These are phyloP conservation scores for Tachyglossus aculeatus DNA, from an alignment of 2,797 vertebrate genomes.

Conservation along the genomic window DNA sequence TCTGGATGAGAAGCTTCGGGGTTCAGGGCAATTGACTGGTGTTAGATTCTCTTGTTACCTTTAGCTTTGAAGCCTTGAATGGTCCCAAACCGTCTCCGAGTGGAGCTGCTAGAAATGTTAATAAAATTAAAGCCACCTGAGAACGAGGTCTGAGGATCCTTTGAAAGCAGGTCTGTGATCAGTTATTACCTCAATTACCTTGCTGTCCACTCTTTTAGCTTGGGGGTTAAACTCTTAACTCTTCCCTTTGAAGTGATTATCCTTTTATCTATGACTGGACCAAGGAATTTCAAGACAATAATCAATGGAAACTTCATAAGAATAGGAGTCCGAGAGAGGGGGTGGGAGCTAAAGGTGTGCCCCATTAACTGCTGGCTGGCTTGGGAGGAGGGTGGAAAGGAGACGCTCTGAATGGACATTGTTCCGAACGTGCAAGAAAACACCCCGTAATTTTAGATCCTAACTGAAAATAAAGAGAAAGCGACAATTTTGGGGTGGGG, in stretches of 20 bases:
- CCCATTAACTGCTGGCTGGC: conserved; percentile 62
- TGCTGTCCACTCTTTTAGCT: conserved; percentile 93
- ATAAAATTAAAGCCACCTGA: conserved; percentile 96
- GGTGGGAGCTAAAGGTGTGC: conserved; percentile 80
- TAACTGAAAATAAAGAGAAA: conserved; percentile 64
- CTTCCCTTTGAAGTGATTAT: conserved; percentile 98
- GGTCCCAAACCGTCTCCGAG: conserved; percentile 74
- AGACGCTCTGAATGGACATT: conserved; percentile 53
- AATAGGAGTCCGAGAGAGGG: conserved; percentile 85
- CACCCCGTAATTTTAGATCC: conserved; percentile 54
- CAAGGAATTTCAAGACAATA: conserved; percentile 95
- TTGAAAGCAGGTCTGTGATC: conserved; percentile 87
- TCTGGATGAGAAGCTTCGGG: conserved; percentile 53
- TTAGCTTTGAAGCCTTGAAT: conserved; percentile 77
- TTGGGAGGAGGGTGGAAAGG: conserved; percentile 58
- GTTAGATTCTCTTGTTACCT: conserved; percentile 74
- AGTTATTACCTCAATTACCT: conserved; percentile 96
- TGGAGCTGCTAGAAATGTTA: conserved; percentile 90
- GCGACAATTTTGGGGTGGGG: conserved; percentile 47
- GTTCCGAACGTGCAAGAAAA: conserved; percentile 48
- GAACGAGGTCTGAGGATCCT: conserved; percentile 81
- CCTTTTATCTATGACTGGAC: conserved; percentile 97
- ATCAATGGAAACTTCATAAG: conserved; percentile 90
- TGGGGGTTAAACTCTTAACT: conserved; percentile 96
- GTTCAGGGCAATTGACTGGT: conserved; percentile 50